Evolutionary conservation across 2,797 vertebrate species (phyloP), one percentile per base, ranked within the genome.

Genomic region (Melanotaenia pygmaea): DNA sequence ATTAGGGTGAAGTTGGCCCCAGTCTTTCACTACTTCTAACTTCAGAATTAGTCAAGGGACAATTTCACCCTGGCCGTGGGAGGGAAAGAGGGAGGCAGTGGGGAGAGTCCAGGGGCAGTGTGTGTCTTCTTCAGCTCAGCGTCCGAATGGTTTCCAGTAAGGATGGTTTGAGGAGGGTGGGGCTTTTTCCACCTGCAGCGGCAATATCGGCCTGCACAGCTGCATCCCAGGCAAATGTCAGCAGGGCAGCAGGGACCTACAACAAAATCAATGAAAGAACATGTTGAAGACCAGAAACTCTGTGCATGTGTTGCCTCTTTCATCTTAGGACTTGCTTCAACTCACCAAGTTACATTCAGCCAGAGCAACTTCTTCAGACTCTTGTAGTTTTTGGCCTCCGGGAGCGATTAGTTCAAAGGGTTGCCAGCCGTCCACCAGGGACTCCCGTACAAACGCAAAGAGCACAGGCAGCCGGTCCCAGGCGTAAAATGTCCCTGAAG

Each of bases 381-480:
- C 94, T 0, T 86, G 86, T 34, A 99, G 85, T 77, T 96, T 99
- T 75, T 96, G 94, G 12, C 96, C 95, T 11, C 96, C 96, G 0
- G 96, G 96, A n/a, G 92, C 96, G 62, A 97, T 66, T 68, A 99
- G 94, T 63, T 99, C 96, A 59, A 98, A 99, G 30, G 98, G 98
- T 89, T 98, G 94, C 98, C 98, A 99, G 83, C 96, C 94, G 0
- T 94, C 95, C 87, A 93, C 92, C 86, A 99, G 86, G 0, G 94
- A 95, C 72, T 95, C 95, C 0, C 96, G 94, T 3, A 99, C 94
- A 72, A 98, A 99, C 32, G 34, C 72, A 22, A 95, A 97, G 34
- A 99, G 88, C 0, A 60, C 90, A 0, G 94, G 89, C 7, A 98
- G 64, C 0, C 92, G 90, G 86, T 99, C 98, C 79, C 96, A 94